Conservation (phyloP, 64 coral and sea anemone species). For the Anthopleura sola region DNA sequence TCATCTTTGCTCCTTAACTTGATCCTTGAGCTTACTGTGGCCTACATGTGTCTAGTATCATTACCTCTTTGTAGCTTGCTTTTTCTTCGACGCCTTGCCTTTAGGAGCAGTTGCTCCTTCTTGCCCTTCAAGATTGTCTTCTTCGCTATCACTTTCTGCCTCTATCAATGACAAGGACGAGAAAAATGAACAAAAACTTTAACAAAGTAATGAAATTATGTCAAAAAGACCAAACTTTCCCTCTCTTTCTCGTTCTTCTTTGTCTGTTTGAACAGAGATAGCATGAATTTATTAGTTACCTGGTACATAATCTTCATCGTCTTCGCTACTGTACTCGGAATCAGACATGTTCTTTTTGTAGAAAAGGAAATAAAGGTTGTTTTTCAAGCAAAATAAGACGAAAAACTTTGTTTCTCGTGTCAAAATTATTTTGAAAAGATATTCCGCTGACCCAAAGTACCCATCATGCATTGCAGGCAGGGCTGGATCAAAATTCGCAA, state of each 20-base stretch:
- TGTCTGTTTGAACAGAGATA: not conserved
- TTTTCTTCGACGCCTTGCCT: constrained; percentile 1
- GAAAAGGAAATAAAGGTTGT: not conserved
- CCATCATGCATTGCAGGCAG: not conserved
- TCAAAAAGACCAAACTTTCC: not conserved
- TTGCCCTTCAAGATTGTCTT: constrained; percentile 41
- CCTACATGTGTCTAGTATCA: not conserved
- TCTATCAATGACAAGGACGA: not conserved
- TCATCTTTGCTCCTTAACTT: too few species aligned
- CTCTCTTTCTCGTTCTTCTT: not conserved
- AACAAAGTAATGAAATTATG: not conserved
- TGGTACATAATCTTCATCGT: constrained; percentile 90
- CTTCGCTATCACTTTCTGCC: not conserved
- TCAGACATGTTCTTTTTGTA: constrained; percentile 46
- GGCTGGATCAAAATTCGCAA: not conserved
- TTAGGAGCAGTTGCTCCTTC: constrained; percentile 18
- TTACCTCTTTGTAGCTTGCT: constrained; percentile 31
- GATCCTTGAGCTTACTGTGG: too few species aligned
- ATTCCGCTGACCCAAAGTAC: not conserved
- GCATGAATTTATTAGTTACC: constrained; percentile 20
- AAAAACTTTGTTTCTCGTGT: not conserved
- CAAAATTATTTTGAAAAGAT: not conserved
- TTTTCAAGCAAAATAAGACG: not conserved
- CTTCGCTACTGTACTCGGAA: constrained; percentile 57
- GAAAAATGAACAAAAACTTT: not conserved